Conservation (phyloP, 2,888 invertebrate genomes). For the Agriotes lineatus region DNA sequence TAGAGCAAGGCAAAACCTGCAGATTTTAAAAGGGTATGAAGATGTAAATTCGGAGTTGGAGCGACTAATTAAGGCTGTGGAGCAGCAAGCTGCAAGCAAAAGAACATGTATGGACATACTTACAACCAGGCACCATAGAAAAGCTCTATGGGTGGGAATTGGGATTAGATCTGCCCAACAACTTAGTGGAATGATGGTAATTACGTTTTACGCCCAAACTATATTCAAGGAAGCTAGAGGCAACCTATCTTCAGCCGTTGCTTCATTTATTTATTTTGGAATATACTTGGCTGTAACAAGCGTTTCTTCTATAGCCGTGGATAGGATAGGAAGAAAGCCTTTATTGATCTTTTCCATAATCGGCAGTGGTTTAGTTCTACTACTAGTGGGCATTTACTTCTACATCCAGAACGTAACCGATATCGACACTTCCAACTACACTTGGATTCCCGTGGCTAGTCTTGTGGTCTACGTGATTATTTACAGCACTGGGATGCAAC, state of each 20-base stretch:
- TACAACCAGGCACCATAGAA: constrained; percentile 69
- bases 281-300: constrained; percentile 70
- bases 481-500: constrained; percentile 68
- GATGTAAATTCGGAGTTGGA: constrained; percentile 66
- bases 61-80: constrained; percentile 50
- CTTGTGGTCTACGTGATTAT: constrained; percentile 65
- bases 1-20: constrained; percentile 68
- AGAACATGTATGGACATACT: constrained; percentile 69
- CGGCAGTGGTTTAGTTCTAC: constrained; percentile 60
- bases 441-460: background rate
- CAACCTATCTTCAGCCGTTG: constrained; percentile 66
- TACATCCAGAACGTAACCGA: background rate
- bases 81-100: constrained; percentile 62
- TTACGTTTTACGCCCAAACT: constrained; percentile 71
- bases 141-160: constrained; percentile 72
- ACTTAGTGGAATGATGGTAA: constrained; percentile 72
- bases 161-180: constrained; percentile 73
- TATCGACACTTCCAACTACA: background rate
- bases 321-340: constrained; percentile 73
- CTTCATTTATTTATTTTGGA: constrained; percentile 70
- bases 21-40: constrained; percentile 69
- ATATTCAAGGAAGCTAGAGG: constrained; percentile 69
- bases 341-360: constrained; percentile 71
- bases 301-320: constrained; percentile 70
- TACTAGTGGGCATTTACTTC: constrained; percentile 61